These are phyloP conservation scores for Drosophila triauraria DNA, from an alignment of 1,140 invertebrate species.

Conservation along the genomic window DNA sequence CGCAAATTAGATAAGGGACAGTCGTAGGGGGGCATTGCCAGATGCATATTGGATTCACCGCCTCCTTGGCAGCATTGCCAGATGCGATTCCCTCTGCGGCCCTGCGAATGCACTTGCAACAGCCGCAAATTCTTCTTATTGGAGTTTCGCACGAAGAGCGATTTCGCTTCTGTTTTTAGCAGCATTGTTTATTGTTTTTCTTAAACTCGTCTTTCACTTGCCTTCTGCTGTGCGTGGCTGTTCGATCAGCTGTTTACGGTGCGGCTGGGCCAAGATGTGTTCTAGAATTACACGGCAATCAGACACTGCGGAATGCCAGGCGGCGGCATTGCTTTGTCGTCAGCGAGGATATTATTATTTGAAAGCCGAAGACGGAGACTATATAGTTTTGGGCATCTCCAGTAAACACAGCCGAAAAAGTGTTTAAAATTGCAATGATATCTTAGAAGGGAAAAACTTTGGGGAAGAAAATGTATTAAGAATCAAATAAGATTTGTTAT, in stretches of 20 bases:
- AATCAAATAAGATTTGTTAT: no score
- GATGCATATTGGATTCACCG: conserved; percentile 11
- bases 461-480: no score
- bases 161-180: conserved; percentile 22
- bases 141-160: conserved; percentile 22
- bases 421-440: no score
- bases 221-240: conserved; percentile 1
- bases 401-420: no score
- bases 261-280: not conserved
- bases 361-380: not conserved
- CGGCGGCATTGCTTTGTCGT: not conserved
- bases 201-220: conserved; percentile 22
- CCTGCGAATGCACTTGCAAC: conserved; percentile 8
- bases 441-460: no score
- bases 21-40: conserved; percentile 1
- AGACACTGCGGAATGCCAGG: conserved; percentile 4
- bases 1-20: conserved; percentile 23
- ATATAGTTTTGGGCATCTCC: not conserved
- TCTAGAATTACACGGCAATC: conserved; percentile 14
- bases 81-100: not conserved
- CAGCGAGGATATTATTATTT: not conserved
- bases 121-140: conserved; percentile 22
- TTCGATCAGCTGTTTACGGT: conserved; percentile 48
- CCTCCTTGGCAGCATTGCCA: conserved; percentile 7
- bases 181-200: conserved; percentile 25